These are phyloP conservation scores for Notoglanidium macrostoma DNA, from an alignment of 2,797 vertebrate genomes.

Conservation along the genomic window DNA sequence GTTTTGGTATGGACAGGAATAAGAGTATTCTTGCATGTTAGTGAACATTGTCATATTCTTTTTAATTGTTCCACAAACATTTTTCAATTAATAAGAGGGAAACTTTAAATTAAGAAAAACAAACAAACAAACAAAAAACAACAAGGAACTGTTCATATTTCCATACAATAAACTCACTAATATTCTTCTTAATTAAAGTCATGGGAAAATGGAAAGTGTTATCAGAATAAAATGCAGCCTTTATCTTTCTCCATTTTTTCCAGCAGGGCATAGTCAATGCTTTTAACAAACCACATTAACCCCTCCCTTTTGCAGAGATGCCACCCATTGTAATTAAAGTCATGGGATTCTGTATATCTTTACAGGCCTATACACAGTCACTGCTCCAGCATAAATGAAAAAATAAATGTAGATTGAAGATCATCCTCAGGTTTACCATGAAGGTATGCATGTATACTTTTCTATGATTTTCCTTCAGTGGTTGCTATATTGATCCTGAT, in stretches of 20 bases:
- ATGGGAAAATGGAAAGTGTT: neutral
- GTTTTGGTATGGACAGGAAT: neutral
- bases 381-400: neutral
- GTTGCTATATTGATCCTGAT: neutral
- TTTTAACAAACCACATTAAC: neutral
- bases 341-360: conserved; percentile 10
- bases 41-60: neutral
- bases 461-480: neutral
- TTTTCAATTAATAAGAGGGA: neutral
- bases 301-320: neutral
- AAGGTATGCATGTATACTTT: conserved; percentile 5
- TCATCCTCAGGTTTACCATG: neutral
- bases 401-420: conserved; percentile 4
- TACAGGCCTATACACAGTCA: neutral
- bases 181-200: conserved; percentile 9
- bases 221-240: neutral
- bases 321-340: conserved; percentile 23
- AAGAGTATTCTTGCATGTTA: neutral
- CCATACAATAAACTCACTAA: neutral
- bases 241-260: conserved; percentile 3
- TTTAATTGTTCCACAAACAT: neutral
- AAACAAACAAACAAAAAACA: too few relatives aligned
- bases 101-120: neutral
- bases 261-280: neutral
- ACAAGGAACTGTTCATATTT: neutral